Evolutionary conservation across 2,888 invertebrate species (phyloP), one percentile per base, ranked within the genome.

Genomic region (Coecobrya sp.): DNA sequence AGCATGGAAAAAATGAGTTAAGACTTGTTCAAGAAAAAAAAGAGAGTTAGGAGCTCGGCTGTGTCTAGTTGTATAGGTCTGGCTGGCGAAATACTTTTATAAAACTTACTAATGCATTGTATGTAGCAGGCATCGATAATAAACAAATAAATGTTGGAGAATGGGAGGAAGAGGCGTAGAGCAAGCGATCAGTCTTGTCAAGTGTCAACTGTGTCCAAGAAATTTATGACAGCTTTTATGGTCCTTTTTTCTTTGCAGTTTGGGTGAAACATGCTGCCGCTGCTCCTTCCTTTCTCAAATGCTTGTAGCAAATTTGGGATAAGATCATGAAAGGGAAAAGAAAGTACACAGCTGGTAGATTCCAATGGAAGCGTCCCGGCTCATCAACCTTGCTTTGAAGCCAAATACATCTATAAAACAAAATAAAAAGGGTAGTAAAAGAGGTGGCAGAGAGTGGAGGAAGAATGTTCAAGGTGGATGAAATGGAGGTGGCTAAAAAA

Each of bases 181-280:
- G 65, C 52, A 68, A 55, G 85, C 89, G 82, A 90, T 92, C 92
- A 90, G 81, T 89, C 90, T 92, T 92, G 92, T 92, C 92, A 89
- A 90, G 89, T 92, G 92, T 92, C 92, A 92, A 92, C 89, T 89
- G 55, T 27, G 52, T 55, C 68, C 82, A 36, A 79, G 70, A 89
- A 76, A 89, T 82, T 82, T 89, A 82, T 88, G 88, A 88, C 88
- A 88, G 88, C 79, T 79, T 88, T 88, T 88, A 88, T 88, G 22
- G 81, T 30, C 36, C 30, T 19, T 76, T 59, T 76, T 59, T 55
- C 81, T 55, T 59, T 22, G 10, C 76, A 76, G 49, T 86, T 42
- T 86, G n/a, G 30, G 49, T 7, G 49, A 22, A 25, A 76, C 45
- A 76, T 68, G 36, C 45, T 68, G 19, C 36, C 45, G 3, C 62